phyloP scores from a whole-genome alignment of 1,140 invertebrate genomes.

The Ostrea denselamellosa region DNA sequence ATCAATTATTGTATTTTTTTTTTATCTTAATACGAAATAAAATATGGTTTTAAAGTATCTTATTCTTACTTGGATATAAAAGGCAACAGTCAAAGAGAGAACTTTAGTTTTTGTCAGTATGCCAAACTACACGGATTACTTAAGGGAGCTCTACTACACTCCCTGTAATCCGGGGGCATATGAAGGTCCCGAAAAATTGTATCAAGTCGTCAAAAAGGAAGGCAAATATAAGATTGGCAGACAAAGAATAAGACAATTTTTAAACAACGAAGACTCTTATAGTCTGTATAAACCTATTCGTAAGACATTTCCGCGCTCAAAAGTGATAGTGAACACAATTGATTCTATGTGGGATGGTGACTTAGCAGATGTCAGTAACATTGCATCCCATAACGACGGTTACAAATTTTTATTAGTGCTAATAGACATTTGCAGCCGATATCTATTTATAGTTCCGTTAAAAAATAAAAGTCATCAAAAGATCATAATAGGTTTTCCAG shows the following conservation, averaged over 20 bases:
- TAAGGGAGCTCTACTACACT: slow-evolving; percentile 34
- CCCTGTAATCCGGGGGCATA: slow-evolving; percentile 44
- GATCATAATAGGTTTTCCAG: slow-evolving; percentile 13
- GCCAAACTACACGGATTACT: slow-evolving; percentile 33
- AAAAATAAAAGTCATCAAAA: slow-evolving; percentile 42
- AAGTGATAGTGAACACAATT: slow-evolving; percentile 32
- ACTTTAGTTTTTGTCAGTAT: not conserved
- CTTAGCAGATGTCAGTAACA: slow-evolving; percentile 39
- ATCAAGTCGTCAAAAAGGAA: slow-evolving; percentile 39
- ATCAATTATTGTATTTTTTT: not conserved
- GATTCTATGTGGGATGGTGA: slow-evolving; percentile 49
- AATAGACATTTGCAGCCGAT: slow-evolving; percentile 48
- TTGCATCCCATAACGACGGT: slow-evolving; percentile 4
- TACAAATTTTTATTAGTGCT: slow-evolving; percentile 44
- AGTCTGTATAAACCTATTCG: slow-evolving; percentile 38
- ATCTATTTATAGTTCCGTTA: slow-evolving; percentile 31
- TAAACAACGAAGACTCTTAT: slow-evolving; percentile 36
- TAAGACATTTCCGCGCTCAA: slow-evolving; percentile 27
- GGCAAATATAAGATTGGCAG: slow-evolving; percentile 48
- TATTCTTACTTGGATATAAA: slow-evolving; percentile 13
- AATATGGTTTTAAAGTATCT: too few species aligned
- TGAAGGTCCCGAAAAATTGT: slow-evolving; percentile 46
- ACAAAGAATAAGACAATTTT: slow-evolving; percentile 25
- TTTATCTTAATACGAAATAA: too few species aligned
- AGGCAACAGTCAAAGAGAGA: not conserved